Conservation (phyloP, 2,113 vertebrate species). For the Pongo abelii region DNA sequence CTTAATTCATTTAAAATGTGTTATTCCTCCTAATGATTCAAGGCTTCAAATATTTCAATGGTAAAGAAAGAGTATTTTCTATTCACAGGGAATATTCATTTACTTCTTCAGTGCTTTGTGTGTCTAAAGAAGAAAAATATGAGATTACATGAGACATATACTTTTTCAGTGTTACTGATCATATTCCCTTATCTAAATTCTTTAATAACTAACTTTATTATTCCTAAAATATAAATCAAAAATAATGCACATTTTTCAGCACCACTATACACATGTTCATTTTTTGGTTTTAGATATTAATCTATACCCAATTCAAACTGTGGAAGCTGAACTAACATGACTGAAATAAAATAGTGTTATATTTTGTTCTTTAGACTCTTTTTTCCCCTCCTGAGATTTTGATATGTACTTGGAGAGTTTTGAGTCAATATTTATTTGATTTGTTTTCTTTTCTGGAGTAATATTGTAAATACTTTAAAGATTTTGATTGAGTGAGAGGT, state of each 20-base stretch:
- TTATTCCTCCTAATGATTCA: neutral
- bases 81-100: neutral
- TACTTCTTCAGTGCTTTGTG: neutral
- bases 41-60: neutral
- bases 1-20: neutral
- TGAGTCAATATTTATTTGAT: neutral
- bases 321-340: neutral
- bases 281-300: neutral
- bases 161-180: neutral
- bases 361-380: neutral
- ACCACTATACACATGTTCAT: neutral
- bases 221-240: neutral
- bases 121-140: neutral
- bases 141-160: neutral
- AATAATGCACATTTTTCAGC: neutral
- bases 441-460: neutral
- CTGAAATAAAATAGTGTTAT: neutral
- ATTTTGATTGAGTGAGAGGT: neutral
- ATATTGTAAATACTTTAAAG: conserved; percentile 1
- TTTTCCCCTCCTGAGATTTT: neutral
- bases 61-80: neutral
- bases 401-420: neutral
- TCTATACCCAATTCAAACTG: neutral
- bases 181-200: neutral
- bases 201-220: conserved; percentile 27